These are phyloP conservation scores for Malurus leucopterus DNA, from an alignment of 2,797 vertebrate species.

Conservation along the genomic window DNA sequence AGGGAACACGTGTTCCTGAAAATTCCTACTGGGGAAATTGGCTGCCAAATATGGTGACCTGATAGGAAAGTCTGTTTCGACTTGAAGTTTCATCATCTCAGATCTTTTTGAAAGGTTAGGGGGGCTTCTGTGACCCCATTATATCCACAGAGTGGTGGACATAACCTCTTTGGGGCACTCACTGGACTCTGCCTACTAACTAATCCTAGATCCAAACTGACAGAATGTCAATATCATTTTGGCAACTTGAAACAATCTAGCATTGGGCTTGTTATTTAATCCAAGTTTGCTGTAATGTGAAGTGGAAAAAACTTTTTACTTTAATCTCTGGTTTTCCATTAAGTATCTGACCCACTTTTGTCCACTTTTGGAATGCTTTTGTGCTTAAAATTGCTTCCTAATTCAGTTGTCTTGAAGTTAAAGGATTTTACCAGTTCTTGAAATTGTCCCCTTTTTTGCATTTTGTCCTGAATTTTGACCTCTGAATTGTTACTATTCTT, in stretches of 20 bases:
- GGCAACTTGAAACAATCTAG: background rate
- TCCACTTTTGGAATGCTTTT: constrained; percentile 9
- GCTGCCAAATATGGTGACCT: accelerated
- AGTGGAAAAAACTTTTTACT: constrained; percentile 5
- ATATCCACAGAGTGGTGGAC: background rate
- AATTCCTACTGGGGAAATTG: background rate
- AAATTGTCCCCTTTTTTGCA: constrained; percentile 5
- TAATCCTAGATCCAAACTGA: background rate
- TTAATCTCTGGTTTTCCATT: constrained; percentile 48
- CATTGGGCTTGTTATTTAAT: constrained; percentile 6
- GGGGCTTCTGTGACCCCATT: background rate
- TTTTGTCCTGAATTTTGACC: constrained; percentile 4
- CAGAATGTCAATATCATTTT: background rate
- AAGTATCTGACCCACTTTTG: constrained; percentile 51
- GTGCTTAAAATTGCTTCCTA: constrained; percentile 38
- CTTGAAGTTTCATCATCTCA: background rate
- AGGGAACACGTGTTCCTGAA: background rate
- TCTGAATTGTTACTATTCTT: constrained; percentile 34
- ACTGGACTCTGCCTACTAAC: background rate
- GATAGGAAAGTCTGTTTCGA: background rate
- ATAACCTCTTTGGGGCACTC: background rate
- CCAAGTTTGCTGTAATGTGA: background rate
- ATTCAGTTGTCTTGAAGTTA: constrained; percentile 25
- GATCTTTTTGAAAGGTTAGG: background rate
- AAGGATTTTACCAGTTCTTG: background rate